Conservation (phyloP, 2,888 invertebrate genomes). For the Rotaria sp. region DNA sequence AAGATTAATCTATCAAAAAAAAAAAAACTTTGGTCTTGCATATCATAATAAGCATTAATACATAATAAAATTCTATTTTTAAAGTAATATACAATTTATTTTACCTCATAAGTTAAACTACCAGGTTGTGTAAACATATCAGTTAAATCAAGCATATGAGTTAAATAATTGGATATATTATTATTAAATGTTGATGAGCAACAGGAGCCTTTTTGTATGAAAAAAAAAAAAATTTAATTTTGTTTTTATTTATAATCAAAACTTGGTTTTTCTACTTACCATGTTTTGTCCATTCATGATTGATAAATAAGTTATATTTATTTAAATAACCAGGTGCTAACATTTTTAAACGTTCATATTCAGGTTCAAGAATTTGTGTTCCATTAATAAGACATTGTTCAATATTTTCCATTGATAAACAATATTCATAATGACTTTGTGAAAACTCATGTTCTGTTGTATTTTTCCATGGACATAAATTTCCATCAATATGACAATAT, state of each 20-base stretch:
- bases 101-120: not conserved
- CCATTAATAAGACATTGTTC: not conserved
- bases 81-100: no score
- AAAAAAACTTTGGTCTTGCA: no score
- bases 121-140: not conserved
- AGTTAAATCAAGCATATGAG: not conserved
- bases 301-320: not conserved
- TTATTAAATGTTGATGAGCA: not conserved
- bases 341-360: not conserved
- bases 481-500: not conserved
- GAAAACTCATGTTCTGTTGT: not conserved
- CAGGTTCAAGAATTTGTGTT: not conserved
- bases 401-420: not conserved
- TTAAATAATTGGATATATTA: not conserved
- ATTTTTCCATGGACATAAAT: slow-evolving; percentile 11
- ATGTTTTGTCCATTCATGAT: slow-evolving; percentile 8
- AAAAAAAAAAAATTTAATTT: not conserved
- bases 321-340: not conserved
- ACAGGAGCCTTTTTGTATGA: not conserved
- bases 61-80: no score
- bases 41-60: no score
- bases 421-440: not conserved
- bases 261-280: not conserved
- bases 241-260: no score
- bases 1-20: no score